A percentile compares a stretch with the other conserved stretches of the same genome.
Evolutionary conservation across 2,113 vertebrate species (phyloP).

Genomic region (Otolemur garnettii): DNA sequence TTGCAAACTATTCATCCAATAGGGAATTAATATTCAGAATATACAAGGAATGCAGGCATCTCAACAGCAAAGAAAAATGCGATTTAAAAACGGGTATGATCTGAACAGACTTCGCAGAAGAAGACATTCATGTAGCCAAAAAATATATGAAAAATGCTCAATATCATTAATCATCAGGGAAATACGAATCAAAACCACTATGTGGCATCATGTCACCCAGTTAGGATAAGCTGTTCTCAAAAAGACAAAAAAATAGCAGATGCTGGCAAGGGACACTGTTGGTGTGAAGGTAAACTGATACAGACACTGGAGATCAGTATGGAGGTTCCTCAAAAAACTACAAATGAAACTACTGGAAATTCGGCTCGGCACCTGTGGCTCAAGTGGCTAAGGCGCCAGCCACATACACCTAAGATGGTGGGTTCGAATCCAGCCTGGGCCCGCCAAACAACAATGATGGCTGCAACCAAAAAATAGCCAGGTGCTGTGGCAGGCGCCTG

Average conservation of each 20-base stretch:
- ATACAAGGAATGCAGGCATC: background rate
- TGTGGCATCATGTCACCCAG: background rate
- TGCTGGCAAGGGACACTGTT: background rate
- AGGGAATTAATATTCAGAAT: background rate
- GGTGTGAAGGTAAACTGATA: background rate
- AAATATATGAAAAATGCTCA: background rate
- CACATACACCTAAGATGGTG: no score
- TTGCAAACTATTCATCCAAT: background rate
- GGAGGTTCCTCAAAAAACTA: background rate
- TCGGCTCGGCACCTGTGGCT: no score
- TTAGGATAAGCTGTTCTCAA: background rate
- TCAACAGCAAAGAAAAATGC: background rate
- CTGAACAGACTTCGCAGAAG: background rate
- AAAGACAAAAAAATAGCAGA: background rate
- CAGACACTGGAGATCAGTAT: background rate
- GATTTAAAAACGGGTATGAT: background rate
- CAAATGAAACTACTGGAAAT: background rate
- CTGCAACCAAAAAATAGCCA: no score
- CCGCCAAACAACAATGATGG: no score
- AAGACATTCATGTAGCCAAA: background rate
- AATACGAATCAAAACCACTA: background rate
- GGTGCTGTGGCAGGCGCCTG: no score
- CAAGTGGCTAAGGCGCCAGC: no score
- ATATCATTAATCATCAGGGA: background rate
- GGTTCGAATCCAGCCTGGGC: no score